These are phyloP conservation scores for Beris morrisii DNA, from an alignment of 2,888 invertebrate genomes.

Conservation along the genomic window DNA sequence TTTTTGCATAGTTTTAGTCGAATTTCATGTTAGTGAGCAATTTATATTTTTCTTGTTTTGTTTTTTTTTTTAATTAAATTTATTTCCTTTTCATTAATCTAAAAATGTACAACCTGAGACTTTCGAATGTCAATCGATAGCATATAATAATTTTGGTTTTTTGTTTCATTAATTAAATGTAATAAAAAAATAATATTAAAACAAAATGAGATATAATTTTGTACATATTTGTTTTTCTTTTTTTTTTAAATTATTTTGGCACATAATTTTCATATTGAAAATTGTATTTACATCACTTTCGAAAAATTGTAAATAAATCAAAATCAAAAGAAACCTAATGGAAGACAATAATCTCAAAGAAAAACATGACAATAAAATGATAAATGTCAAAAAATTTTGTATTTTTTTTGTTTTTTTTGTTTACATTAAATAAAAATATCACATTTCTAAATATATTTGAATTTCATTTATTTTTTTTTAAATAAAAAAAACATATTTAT, in stretches of 20 bases:
- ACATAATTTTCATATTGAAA: not conserved
- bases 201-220: not conserved
- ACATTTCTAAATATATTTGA: constrained; percentile 1
- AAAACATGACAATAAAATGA: not conserved
- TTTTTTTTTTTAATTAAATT: no score
- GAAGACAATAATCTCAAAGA: constrained; percentile 2
- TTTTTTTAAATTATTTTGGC: constrained; percentile 13
- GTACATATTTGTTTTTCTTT: not conserved
- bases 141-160: constrained; percentile 4
- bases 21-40: constrained; percentile 13
- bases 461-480: not conserved
- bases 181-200: constrained; percentile 2
- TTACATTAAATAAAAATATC: not conserved
- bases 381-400: constrained; percentile 3
- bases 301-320: constrained; percentile 1
- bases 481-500: not conserved
- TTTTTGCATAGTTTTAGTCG: not conserved
- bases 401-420: not conserved
- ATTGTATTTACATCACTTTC: not conserved
- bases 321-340: not conserved
- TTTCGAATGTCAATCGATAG: constrained; percentile 31
- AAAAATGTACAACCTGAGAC: constrained; percentile 29
- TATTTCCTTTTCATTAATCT: constrained; percentile 10
- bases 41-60: not conserved
- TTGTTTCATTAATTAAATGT: constrained; percentile 7